Base-by-base conservation (phyloP, 2,797 vertebrate species). In the Acomys russatus region DNA sequence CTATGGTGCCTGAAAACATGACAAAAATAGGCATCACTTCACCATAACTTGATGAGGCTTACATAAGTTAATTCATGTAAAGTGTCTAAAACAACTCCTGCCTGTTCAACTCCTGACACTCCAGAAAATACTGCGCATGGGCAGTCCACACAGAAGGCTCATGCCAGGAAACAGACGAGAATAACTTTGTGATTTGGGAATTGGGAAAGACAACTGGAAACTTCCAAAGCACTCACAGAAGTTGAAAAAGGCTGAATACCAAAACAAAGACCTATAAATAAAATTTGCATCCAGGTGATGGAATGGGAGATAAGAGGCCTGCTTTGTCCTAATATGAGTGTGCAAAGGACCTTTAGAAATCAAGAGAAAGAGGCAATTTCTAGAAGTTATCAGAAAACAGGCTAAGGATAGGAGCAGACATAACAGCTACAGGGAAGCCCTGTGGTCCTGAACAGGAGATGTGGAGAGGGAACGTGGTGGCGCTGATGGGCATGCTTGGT, bases 381-480 rank as follows among this genome's bases (percentile, higher is more conserved):
- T 23, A 17, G 14, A 28, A 49, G 23, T 49, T 20, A 28, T 33
- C 5, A 78, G 91, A 63, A 94, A 61, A 68, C 3, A 20, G 64
- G 20, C 59, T 35, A 5, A 18, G 30, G 61, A 35, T 74, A 38
- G 49, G 7, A 22, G 7, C 59, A 49, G n/a, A 35, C 14, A 3
- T 6, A 22, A 17, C 9, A 73, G 38, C 12, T 30, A 9, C 30
- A 3, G 44, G 59, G 54, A 9, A 49, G 2, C 30, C 23, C 44
- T 11, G 28, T 15, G n/a, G 20, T 51, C 38, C 33, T 63, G 35
- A 8, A 61, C 2, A 30, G 66, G 35, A 76, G 6, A 6, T 4
- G 3, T 0, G 1, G 2, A 4, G 0, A n/a, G 87, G 59, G n/a
- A 10, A 6, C 5, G 7, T 4, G 14, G 28, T 5, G 0, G 30